phyloP scores from a whole-genome alignment of 2,113 vertebrate genomes.

The Leucopsar rothschildi region DNA sequence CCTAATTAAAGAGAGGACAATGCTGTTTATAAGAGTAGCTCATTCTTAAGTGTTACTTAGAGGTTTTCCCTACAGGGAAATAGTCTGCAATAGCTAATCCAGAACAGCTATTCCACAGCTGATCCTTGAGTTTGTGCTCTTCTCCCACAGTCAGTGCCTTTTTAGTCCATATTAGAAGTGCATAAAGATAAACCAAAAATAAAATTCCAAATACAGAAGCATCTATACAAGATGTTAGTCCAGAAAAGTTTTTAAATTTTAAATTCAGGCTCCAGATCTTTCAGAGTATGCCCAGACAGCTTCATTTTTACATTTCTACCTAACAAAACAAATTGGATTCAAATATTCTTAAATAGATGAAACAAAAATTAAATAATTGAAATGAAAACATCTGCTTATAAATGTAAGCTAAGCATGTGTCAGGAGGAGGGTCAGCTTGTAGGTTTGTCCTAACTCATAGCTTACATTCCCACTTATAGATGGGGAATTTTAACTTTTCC shows the following conservation, averaged over 20 bases:
- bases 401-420: neutral
- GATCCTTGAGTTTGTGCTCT: neutral
- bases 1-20: conserved; percentile 11
- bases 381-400: neutral
- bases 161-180: neutral
- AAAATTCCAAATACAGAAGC: neutral
- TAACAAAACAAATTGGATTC: neutral
- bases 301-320: neutral
- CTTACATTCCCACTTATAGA: neutral
- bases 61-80: conserved; percentile 5
- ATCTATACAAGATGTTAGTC: neutral
- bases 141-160: neutral
- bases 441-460: neutral
- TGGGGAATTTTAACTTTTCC: neutral
- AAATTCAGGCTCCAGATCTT: neutral
- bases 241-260: neutral
- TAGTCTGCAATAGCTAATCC: neutral
- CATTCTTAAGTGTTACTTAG: neutral
- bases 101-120: neutral
- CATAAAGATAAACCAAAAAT: neutral
- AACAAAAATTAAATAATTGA: neutral
- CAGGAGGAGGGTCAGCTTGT: neutral
- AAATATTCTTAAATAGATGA: neutral
- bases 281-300: neutral
- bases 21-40: neutral